Evolutionary conservation across 2,888 invertebrate species (phyloP).

Genomic region (Caenorhabditis uteleia): DNA sequence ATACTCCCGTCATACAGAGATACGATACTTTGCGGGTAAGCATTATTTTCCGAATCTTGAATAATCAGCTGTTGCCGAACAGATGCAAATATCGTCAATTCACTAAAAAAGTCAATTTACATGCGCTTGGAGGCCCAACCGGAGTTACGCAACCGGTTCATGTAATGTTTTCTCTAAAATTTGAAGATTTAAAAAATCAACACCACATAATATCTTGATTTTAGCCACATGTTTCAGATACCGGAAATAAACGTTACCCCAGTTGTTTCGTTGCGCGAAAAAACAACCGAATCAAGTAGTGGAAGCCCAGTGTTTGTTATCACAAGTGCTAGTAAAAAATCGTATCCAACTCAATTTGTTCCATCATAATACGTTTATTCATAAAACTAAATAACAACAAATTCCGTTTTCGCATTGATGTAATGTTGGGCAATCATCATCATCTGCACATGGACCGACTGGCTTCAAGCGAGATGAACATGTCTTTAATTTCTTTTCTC

Average conservation of each 20-base stretch:
- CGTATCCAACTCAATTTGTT: conserved; percentile 19
- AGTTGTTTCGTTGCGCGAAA: conserved; percentile 10
- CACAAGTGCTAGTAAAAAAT: conserved; percentile 11
- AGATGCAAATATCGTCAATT: conserved; percentile 34
- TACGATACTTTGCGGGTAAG: conserved; percentile 38
- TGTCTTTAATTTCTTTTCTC: conserved; percentile 34
- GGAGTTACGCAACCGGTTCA: conserved; percentile 11
- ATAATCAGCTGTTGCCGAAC: conserved; percentile 9
- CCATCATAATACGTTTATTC: conserved; percentile 2
- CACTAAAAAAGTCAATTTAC: conserved; percentile 19
- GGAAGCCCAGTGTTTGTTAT: conserved; percentile 9
- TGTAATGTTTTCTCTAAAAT: neutral
- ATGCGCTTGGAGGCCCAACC: conserved; percentile 8
- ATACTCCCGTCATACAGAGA: conserved; percentile 42
- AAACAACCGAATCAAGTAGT: conserved; percentile 5
- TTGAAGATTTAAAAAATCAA: no score
- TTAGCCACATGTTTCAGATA: conserved; percentile 7
- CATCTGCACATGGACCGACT: conserved; percentile 50
- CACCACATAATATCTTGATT: no score
- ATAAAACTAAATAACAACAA: conserved; percentile 40
- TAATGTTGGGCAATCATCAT: conserved; percentile 48
- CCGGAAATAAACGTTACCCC: conserved; percentile 12
- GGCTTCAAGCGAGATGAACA: conserved; percentile 42
- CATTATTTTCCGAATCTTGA: neutral
- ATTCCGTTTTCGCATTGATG: conserved; percentile 45